Evolutionary conservation across 2,113 vertebrate species (phyloP), one percentile per base, ranked within the genome.

Genomic region (Sclerurus mexicanus): DNA sequence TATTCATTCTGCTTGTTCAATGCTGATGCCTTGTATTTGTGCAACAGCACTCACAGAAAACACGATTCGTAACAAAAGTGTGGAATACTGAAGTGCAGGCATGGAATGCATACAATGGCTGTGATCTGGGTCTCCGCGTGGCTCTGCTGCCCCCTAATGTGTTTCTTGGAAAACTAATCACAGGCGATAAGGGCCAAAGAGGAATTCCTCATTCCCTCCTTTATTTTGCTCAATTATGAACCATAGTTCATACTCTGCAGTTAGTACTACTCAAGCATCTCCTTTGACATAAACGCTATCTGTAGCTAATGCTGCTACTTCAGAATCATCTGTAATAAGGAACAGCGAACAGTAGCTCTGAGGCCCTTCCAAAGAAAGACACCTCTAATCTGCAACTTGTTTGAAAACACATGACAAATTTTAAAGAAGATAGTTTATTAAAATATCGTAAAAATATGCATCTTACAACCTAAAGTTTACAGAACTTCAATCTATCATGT

Each of bases 81-180:
- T 12, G 6, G 30, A 74, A 50, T 12, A 31, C 6, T 28, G 23
- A 67, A 73, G 35, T 2, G 2, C 31, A 58, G 37, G 21, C 30
- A 22, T 35, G 11, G n/a, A 50, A 78, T 33, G 72, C 33, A 46
- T 24, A 1, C 9, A 50, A 40, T 2, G 8, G 9, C 18, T 66
- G 31, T 27, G 60, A 30, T 30, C 19, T 35, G 24, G 14, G 28
- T 73, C 31, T 50, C 31, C 28, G 28, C 5, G n/a, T 13, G 88
- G 64, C 75, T 90, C 72, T 96, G 86, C 97, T 95, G 95, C 96
- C 96, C 91, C 14, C 97, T 96, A 89, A 92, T 7, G 97, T 31
- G 71, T 22, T 81, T 42, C 37, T 78, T 73, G 19, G 21, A 69
- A 91, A 92, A 84, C 60, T 12, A 88, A 58, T 53, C 68, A 33